A percentile compares a stretch with the other conserved stretches of the same genome.
phyloP scores from a whole-genome alignment of 2,888 invertebrate genomes.

The Chrysolina oricalcia region DNA sequence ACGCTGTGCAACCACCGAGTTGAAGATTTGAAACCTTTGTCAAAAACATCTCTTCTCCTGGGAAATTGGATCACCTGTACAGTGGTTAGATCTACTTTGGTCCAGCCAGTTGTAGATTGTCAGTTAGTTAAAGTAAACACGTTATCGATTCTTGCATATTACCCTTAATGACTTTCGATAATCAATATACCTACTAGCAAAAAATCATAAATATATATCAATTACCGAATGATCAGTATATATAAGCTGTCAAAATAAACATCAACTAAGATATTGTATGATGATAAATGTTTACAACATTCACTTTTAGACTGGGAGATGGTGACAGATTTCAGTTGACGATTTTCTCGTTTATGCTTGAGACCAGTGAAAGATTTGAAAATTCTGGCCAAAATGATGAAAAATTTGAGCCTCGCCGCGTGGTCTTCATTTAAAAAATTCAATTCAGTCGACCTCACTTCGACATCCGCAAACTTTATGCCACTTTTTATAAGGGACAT shows the following conservation, averaged over 20 bases:
- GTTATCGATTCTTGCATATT: not conserved
- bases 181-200: conserved; percentile 23
- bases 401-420: too few relatives aligned
- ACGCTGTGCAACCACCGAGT: conserved; percentile 60
- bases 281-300: too few relatives aligned
- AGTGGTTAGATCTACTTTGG: conserved; percentile 23
- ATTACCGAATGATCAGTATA: not conserved
- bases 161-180: conserved; percentile 14
- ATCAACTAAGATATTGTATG: not conserved
- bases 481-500: too few relatives aligned
- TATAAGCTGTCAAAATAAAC: not conserved
- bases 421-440: too few relatives aligned
- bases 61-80: conserved; percentile 46
- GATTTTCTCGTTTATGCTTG: too few relatives aligned
- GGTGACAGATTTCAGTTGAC: too few relatives aligned
- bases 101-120: conserved; percentile 30
- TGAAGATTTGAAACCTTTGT: conserved; percentile 41
- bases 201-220: conserved; percentile 9
- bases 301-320: too few relatives aligned
- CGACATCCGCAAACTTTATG: too few relatives aligned
- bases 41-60: conserved; percentile 49
- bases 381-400: too few relatives aligned
- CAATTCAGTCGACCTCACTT: too few relatives aligned
- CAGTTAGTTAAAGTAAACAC: conserved; percentile 20
- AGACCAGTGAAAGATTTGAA: too few relatives aligned